A percentile compares a stretch with the other conserved stretches of the same genome.
phyloP scores from a whole-genome alignment of 2,113 vertebrate genomes.

The Barnardius zonarius region DNA sequence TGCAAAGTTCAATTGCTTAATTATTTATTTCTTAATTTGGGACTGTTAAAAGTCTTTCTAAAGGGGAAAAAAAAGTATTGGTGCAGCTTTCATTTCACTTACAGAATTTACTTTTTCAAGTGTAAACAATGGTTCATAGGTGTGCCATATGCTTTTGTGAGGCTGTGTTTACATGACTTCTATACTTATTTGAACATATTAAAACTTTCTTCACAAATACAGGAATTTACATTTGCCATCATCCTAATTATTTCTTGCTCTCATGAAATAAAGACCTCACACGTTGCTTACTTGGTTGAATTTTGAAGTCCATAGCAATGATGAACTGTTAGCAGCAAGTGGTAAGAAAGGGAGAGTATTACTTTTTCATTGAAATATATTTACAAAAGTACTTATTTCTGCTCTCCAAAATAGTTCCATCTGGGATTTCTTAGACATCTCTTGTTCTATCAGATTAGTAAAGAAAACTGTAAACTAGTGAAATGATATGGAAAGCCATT shows the following conservation, averaged over 20 bases:
- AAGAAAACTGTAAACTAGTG: neutral
- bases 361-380: neutral
- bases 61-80: neutral
- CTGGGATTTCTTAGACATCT: neutral
- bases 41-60: neutral
- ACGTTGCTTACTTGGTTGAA: neutral
- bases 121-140: neutral
- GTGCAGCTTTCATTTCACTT: neutral
- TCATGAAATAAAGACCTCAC: neutral
- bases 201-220: neutral
- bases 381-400: neutral
- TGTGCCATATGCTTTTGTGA: neutral
- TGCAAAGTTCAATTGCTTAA: neutral
- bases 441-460: neutral
- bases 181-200: neutral
- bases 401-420: neutral
- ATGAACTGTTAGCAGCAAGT: neutral
- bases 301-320: neutral
- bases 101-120: neutral
- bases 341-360: neutral
- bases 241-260: neutral
- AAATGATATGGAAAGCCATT: neutral
- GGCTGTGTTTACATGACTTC: neutral
- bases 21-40: neutral
- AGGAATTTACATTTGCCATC: neutral